phyloP scores from a whole-genome alignment of 2,888 invertebrate genomes.

The Diarsia rubi region DNA sequence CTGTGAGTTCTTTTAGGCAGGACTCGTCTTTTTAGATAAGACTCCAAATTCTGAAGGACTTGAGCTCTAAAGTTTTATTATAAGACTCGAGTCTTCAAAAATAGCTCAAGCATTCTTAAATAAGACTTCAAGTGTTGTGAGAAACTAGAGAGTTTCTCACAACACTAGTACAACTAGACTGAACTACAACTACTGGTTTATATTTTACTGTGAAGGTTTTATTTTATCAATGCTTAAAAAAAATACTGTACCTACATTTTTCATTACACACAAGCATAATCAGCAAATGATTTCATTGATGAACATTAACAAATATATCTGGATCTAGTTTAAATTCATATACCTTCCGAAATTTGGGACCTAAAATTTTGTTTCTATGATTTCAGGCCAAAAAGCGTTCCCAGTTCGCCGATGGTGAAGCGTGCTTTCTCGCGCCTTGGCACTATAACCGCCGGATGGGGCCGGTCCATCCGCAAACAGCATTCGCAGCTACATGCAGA shows the following conservation, averaged over 20 bases:
- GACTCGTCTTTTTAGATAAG: too few relatives aligned
- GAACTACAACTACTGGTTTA: background rate
- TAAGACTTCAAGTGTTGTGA: too few relatives aligned
- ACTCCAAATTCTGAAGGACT: too few relatives aligned
- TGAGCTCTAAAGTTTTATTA: too few relatives aligned
- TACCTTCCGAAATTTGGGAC: background rate
- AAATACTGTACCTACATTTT: too few relatives aligned
- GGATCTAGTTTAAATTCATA: background rate
- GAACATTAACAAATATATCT: background rate
- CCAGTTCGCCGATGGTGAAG: slow-evolving; percentile 98
- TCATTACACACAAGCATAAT: background rate
- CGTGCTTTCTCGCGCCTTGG: slow-evolving; percentile 97
- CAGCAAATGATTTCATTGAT: background rate
- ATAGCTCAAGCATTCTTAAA: too few relatives aligned
- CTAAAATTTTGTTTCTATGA: background rate
- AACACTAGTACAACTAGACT: background rate
- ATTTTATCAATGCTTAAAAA: background rate
- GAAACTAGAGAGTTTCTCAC: too few relatives aligned
- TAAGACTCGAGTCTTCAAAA: too few relatives aligned
- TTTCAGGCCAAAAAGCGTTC: slow-evolving; percentile 97
- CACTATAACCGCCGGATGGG: slow-evolving; percentile 97
- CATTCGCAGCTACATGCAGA: slow-evolving; percentile 95
- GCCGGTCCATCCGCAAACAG: slow-evolving; percentile 96
- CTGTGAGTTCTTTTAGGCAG: too few relatives aligned
- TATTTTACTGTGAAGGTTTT: background rate